Evolutionary conservation across 2,797 vertebrate genomes (phyloP).

Genomic region (Karalla daura): DNA sequence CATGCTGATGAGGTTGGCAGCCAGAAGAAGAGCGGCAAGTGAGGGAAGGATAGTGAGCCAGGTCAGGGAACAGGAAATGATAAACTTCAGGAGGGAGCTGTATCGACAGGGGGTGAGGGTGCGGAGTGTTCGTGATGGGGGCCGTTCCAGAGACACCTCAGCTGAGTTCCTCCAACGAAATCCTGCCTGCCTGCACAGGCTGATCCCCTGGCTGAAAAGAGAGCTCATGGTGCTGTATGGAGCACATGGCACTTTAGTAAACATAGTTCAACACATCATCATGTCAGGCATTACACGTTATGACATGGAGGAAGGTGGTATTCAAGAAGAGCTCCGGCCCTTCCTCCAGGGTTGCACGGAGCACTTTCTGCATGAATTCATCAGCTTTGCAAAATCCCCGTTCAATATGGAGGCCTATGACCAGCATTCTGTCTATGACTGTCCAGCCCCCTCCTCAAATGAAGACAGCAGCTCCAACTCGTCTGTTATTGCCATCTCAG

Average conservation of each 20-base stretch:
- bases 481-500: conserved; percentile 93
- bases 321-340: conserved; percentile 89
- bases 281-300: conserved; percentile 92
- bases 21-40: conserved; percentile 81
- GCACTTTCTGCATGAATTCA: conserved; percentile 96
- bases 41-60: conserved; percentile 84
- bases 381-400: conserved; percentile 92
- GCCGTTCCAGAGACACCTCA: conserved; percentile 90
- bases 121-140: conserved; percentile 88
- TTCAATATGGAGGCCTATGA: conserved; percentile 96
- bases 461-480: conserved; percentile 90
- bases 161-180: conserved; percentile 93
- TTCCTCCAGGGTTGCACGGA: conserved; percentile 92
- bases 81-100: conserved; percentile 91
- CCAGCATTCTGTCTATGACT: conserved; percentile 92
- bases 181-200: conserved; percentile 93
- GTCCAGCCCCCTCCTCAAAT: conserved; percentile 88
- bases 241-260: conserved; percentile 90
- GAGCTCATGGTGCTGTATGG: conserved; percentile 93
- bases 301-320: conserved; percentile 89
- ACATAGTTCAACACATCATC: conserved; percentile 93
- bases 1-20: conserved; percentile 86
- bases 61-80: conserved; percentile 89
- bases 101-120: conserved; percentile 90
- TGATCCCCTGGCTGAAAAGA: conserved; percentile 93